Evolutionary conservation across 2,888 invertebrate genomes (phyloP), one percentile per base, ranked within the genome.

Genomic region (Aphodius granarius): DNA sequence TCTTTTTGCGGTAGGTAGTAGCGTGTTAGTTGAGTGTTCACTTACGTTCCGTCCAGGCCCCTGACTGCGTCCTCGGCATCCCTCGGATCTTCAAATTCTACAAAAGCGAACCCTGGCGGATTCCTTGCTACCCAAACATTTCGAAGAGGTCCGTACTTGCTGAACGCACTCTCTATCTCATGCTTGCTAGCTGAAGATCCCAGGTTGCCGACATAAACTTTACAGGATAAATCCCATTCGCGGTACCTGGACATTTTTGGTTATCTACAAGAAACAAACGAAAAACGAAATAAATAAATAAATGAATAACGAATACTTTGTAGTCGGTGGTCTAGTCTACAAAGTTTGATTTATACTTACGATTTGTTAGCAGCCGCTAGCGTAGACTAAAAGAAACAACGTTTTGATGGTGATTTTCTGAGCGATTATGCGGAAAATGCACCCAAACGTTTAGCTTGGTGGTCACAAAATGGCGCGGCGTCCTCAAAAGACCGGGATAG

Each of bases 101-200:
- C 95, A 87, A 96, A 96, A 0, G 96, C 96, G 88, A 96, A 96
- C 17, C 96, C 97, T 5, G 97, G 96, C 64, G 97, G 97, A 85
- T 97, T 96, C 83, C 97, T 89, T 0, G 97, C 97, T 73, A 97
- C 96, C 97, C 97, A 97, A 71, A 97, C 96, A 87, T 96, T 97
- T 82, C 95, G 91, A 79, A 97, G 90, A 65, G 94, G 94, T 6
- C 97, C 97, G 86, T 95, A 97, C 87, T 95, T 95, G 76, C 92
- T 91, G 86, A 97, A 97, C 9, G 94, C 92, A 83, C 94, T 94
- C 86, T 97, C 97, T 76, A 95, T 91, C 87, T 96, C 96, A 85
- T 95, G 94, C 87, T 96, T 95, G 15, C 96, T 95, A 5, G 96
- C 96, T 84, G 95, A 96, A 81, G 94, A 95, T 5, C 96, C 96